Evolutionary conservation across 2,113 vertebrate species (phyloP).

Genomic region (Megalops atlanticus): DNA sequence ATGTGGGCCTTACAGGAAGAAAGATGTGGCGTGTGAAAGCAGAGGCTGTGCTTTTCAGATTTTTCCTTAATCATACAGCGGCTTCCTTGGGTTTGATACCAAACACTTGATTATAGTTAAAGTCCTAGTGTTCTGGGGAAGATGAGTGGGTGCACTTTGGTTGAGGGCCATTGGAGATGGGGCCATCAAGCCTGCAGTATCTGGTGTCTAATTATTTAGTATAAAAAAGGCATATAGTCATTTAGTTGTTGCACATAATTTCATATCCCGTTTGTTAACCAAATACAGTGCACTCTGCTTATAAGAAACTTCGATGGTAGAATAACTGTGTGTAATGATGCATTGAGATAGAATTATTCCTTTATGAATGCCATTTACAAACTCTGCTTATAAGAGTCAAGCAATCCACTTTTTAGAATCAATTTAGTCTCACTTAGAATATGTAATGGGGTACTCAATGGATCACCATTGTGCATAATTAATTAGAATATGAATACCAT

Average conservation of each 20-base stretch:
- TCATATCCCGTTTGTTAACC: not conserved
- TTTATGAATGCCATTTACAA: too few relatives aligned
- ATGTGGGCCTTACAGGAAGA: constrained; percentile 14
- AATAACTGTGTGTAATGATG: too few relatives aligned
- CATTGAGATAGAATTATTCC: too few relatives aligned
- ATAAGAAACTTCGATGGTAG: too few relatives aligned
- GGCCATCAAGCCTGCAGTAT: constrained; percentile 52
- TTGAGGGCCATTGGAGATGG: constrained; percentile 50
- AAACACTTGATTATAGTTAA: constrained; percentile 60
- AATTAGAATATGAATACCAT: too few relatives aligned
- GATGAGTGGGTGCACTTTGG: constrained; percentile 57
- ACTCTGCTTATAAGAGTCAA: too few relatives aligned
- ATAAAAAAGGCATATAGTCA: constrained; percentile 41
- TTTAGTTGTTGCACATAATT: constrained; percentile 42
- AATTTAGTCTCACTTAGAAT: too few relatives aligned
- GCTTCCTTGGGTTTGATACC: constrained; percentile 57
- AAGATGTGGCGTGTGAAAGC: not conserved
- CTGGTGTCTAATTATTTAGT: too few relatives aligned
- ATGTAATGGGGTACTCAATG: too few relatives aligned
- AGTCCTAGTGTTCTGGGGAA: constrained; percentile 56
- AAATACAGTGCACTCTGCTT: too few relatives aligned
- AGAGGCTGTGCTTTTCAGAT: not conserved
- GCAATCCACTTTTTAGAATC: too few relatives aligned
- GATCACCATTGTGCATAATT: too few relatives aligned
- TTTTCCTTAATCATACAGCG: constrained; percentile 53